Conservation (phyloP, 2,113 vertebrate species). For the Osmerus mordax region DNA sequence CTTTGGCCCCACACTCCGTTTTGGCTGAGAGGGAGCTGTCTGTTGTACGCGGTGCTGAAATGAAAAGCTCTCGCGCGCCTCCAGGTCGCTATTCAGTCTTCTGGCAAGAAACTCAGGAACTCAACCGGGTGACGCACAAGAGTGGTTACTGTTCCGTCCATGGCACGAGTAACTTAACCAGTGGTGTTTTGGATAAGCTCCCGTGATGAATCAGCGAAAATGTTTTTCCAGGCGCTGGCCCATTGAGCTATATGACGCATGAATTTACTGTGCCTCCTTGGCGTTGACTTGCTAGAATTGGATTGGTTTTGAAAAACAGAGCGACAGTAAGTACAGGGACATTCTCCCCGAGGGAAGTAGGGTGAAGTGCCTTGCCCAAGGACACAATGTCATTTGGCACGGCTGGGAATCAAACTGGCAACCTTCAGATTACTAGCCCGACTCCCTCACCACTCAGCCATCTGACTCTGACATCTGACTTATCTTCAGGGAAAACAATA, state of each 20-base stretch:
- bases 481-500: no score
- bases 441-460: no score
- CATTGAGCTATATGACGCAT: not conserved
- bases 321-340: no score
- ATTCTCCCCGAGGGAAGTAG: no score
- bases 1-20: not conserved
- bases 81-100: conserved; percentile 9
- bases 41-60: conserved; percentile 64
- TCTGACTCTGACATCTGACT: no score
- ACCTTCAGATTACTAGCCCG: no score
- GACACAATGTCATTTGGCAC: no score
- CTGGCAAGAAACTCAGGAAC: conserved; percentile 4
- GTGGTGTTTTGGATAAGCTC: conserved; percentile 3
- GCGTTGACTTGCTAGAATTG: not conserved
- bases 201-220: conserved; percentile 1
- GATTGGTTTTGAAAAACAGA: not conserved
- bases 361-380: no score
- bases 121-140: conserved; percentile 4
- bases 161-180: conserved; percentile 11
- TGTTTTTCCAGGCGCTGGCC: not conserved
- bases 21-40: conserved; percentile 61
- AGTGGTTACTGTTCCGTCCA: not conserved
- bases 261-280: no score
- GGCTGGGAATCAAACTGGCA: no score
- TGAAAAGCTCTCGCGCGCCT: conserved; percentile 25